Base-by-base conservation (phyloP, 2,113 vertebrate species). In the Percina caprodes region DNA sequence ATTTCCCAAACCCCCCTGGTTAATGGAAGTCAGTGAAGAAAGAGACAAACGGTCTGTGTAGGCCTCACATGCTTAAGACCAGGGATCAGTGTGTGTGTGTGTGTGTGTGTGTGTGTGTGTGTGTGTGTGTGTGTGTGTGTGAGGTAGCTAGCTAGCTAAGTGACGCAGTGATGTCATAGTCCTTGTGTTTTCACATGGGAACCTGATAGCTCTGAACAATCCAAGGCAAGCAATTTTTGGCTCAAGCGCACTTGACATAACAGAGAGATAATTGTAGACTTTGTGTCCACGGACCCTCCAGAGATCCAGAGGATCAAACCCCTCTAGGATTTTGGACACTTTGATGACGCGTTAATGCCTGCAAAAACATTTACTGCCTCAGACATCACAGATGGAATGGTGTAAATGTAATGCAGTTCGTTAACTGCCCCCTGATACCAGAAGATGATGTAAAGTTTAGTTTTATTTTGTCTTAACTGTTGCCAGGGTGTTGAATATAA, bases 211-310 rank as follows among this genome's bases (percentile, higher is more conserved):
- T 56, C 83, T 90, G 90, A 93, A 91, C 86, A 82, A 84, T 90
- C 83, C 87, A 67, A 89, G 80, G 85, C 79, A 56, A 88, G 90
- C 92, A 93, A 92, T 93, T 91, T 92, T 83, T 91, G 92, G 88
- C 93, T 92, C 85, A 91, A 84, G 86, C 78, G 15, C 86, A 87
- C 91, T 93, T 88, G 87, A 92, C 92, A 91, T 90, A 89, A 89
- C 89, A 88, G 86, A 88, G 84, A 88, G 90, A 93, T 93, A 94
- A 94, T 94, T 91, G 89, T 74, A 80, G 89, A 81, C 89, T 92
- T 88, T 89, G 83, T 84, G 88, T 85, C 88, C 77, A 24, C 49
- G 18, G 89, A 82, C 71, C 77, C 91, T 90, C 89, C 86, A 80
- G 86, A 88, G 87, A 91, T 84, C 88, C 51, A 3, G 49, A 67